Evolutionary conservation across 1,140 invertebrate species (phyloP), one percentile per base, ranked within the genome.

Genomic region (Dinoponera quadriceps): DNA sequence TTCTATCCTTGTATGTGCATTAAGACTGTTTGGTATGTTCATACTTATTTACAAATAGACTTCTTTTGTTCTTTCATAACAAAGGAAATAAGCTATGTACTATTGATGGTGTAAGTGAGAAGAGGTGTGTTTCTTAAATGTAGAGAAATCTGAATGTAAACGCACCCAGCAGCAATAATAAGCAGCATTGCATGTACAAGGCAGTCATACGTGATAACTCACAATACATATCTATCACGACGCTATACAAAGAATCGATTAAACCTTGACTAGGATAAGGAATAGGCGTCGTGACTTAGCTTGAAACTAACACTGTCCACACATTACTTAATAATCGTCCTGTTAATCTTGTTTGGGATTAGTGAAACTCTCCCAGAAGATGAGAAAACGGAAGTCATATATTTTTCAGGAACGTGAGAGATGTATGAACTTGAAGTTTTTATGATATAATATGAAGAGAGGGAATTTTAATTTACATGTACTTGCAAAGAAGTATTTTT

Each of bases 401-500:
- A 29, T 14, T 62, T 14, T 74, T 48, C 4, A 49, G 48, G 54
- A 60, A 20, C 3, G 22, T 22, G 22, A 7, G 63, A 60, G 44
- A 1, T 38, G 20, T 44, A 74, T 74, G 18, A 60, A 18, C 13
- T 62, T 16, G 13, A 44, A 9, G 9, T 7, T 44, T 44, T 18
- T 75, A 20, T 75, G 44, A 57, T 29, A 75, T 14, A 63, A 60
- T 44, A 65, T 44, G n/a, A 22, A 7, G 38, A 38, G 59, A 62
- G 44, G 33, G 38, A 74, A 48, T 48, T 54, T 71, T 71, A 44
- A 1, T 14, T 20, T 59, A 59, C 4, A 16, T n/a, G n/a, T 29
- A 74, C 18, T 74, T 62, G 62, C 25, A 77, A 65, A 20, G 1
- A 51, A 22, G 33, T 65, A 33, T 62, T 49, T 66, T 66, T 66